Evolutionary conservation across 2,113 vertebrate genomes (phyloP), one percentile per base, ranked within the genome.

Genomic region (Siniperca knerii): DNA sequence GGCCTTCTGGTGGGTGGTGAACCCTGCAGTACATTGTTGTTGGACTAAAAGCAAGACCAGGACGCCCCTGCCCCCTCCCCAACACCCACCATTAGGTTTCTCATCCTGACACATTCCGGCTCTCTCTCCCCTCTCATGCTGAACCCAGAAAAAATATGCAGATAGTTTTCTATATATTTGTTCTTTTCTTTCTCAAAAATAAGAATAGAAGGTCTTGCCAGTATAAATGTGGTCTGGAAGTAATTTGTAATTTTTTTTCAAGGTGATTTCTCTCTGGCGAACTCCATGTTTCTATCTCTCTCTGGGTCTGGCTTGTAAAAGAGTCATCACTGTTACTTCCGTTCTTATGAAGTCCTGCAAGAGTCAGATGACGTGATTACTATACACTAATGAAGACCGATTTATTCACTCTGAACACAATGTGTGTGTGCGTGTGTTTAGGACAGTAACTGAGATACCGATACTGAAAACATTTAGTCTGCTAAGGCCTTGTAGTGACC

Each of bases 181-280:
- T 66, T 83, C 46, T 79, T 82, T 83, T 81, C 48, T 79, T 90
- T 81, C 71, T 61, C 40, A 50, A 70, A 46, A 74, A 73, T n/a
- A 84, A 44, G 42, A 2, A 69, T 23, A 52, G 35, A 72, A 37
- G 48, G 25, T 57, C 48, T 72, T 82, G 68, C 42, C 67, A 57
- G 8, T 21, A 20, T 52, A 60, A 84, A 75, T 35, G 48, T 44
- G 18, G 79, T 86, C 76, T 93, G 85, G 80, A 85, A 92, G 77
- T 64, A 23, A 90, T 91, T 77, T 87, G 79, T 35, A 21, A 44
- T 54, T 40, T 72, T 66, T 90, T 74, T 75, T 66, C 10, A 5
- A 52, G 18, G 82, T 29, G 52, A 71, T 84, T 79, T 87, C 69
- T 83, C 25, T 70, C 37, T 67, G 64, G 73, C 29, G n/a, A 54